Base-by-base conservation (phyloP, 2,888 invertebrate genomes). In the Branchellion lobata region DNA sequence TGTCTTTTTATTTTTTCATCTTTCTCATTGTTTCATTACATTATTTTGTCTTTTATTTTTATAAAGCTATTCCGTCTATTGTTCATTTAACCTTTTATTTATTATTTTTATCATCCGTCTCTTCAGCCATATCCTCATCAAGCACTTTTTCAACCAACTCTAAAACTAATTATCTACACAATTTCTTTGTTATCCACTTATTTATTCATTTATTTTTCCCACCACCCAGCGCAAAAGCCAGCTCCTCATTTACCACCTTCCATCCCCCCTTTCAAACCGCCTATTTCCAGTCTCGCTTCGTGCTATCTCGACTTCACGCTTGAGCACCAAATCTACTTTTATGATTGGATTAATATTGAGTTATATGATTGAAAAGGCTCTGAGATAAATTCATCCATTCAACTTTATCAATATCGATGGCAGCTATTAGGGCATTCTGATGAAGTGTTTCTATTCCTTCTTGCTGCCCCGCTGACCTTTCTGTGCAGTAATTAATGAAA, bases 261-360 rank as follows among this genome's bases (percentile, higher is more conserved):
- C 40, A 40, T 40, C 40, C 14, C 40, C 14, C 40, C 40, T 40
- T 40, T 5, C 24, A 57, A 57, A 57, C 5, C 61, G 61, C 61
- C 61, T 57, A 57, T n/a, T 57, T 57, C n/a, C 21, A 57, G 11
- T 47, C 18, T 47, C 18, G 11, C 47, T n/a, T 47, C 18, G 47
- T 47, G 61, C 61, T 57, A 57, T 57, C 8, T 57, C 61, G 61
- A 3, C 40, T 57, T 57, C 61, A 57, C 61, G 61, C 61, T 57
- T 57, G 61, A 57, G 61, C n/a, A n/a, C 21, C 24, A 24, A 24
- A 57, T 57, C 61, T 18, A 57, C 61, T 57, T 57, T 57, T 57
- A 24, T 57, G 21, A 24, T 24, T 57, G 61, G 5, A 57, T 18
- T 57, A 57, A 57, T 57, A 57, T 24, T 57, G 61, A 57, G 24